Evolutionary conservation across 2,888 invertebrate genomes (phyloP), one percentile per base, ranked within the genome.

Genomic region (Notodonta dromedarius): DNA sequence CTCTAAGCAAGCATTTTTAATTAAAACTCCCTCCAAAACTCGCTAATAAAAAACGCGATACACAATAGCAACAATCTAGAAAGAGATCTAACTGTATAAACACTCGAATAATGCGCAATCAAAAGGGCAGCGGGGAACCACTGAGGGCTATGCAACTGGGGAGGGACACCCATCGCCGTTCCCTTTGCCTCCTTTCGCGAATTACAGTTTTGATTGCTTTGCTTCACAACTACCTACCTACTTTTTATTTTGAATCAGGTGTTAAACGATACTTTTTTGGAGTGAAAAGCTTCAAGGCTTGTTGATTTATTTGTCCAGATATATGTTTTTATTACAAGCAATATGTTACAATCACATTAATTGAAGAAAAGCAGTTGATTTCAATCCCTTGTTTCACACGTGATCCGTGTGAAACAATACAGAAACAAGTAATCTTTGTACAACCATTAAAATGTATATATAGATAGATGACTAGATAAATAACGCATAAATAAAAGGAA

Each of bases 11-110:
- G 83, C 85, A 86, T 89, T 91, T 92, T 92, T 92, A 92, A 93
- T 93, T 93, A 91, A 91, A 90, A 82, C 80, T 84, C 87, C 91
- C 89, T 87, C 86, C 85, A 83, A 83, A 88, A 89, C 81, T 82
- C 84, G 82, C 83, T 75, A 82, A 83, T 87, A 89, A 90, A 91
- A 91, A 90, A 87, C 79, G 79, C 78, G 85, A 88, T 88, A 39
- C 87, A 93, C 93, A 92, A 93, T 91, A 91, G 90, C 86, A 90
- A 89, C 92, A 92, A 93, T 92, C 91, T 91, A 91, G 89, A 85
- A 90, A 90, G 85, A 90, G 90, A 92, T 93, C 92, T 91, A 92
- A 93, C 90, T 91, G 90, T 91, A 91, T 91, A 91, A 91, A 92
- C 90, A 90, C 86, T 88, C 89, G 84, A 91, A 91, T 91, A 93